phyloP scores from a whole-genome alignment of 2,113 vertebrate species.

The Smithornis capensis region DNA sequence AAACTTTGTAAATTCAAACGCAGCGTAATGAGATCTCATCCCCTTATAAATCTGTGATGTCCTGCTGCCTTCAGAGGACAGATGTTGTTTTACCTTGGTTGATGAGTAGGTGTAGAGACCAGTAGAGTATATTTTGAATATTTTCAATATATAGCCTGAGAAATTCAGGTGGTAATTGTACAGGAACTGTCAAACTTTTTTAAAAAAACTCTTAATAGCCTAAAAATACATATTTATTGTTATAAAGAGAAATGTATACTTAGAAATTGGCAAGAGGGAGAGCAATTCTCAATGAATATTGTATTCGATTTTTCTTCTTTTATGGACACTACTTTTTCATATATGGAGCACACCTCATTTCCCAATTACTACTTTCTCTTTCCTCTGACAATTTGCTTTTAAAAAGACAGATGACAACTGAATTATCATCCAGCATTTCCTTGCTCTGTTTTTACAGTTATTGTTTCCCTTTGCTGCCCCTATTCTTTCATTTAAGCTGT shows the following conservation, averaged over 20 bases:
- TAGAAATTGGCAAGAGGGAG: background rate
- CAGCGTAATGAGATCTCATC: background rate
- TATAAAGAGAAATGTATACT: background rate
- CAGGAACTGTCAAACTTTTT: background rate
- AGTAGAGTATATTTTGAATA: background rate
- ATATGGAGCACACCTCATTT: background rate
- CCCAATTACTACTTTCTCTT: background rate
- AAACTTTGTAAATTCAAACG: background rate
- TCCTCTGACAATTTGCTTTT: background rate
- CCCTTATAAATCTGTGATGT: background rate
- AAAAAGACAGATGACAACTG: background rate
- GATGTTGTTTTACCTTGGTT: background rate
- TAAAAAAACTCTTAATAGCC: background rate
- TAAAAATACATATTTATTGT: background rate
- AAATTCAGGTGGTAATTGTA: background rate
- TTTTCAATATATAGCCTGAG: background rate
- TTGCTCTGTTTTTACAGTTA: background rate
- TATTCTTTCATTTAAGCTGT: background rate
- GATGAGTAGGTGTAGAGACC: background rate
- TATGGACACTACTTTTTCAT: background rate
- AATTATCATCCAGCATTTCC: background rate
- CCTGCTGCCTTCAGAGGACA: background rate
- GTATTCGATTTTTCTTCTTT: background rate
- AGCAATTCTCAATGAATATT: background rate
- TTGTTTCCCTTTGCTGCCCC: background rate